phyloP scores from a whole-genome alignment of 2,113 vertebrate species.

The Leptosomus discolor region DNA sequence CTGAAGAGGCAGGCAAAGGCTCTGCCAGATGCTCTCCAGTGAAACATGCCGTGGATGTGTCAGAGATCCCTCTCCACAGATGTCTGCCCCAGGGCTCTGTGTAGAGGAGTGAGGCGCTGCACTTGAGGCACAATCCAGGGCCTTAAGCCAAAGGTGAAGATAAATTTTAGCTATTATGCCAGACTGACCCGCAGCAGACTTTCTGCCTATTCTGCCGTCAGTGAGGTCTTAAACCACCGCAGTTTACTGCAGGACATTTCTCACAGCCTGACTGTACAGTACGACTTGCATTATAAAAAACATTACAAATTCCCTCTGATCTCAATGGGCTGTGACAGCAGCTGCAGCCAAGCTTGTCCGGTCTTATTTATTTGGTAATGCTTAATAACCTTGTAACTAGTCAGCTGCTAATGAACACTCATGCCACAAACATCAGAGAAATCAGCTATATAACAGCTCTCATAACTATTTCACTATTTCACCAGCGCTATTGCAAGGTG shows the following conservation, averaged over 20 bases:
- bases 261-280: fast-evolving
- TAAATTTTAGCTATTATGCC: neutral
- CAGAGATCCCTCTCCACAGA: fast-evolving
- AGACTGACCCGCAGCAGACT: neutral
- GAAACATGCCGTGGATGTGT: neutral
- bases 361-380: neutral
- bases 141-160: neutral
- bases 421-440: neutral
- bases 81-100: fast-evolving
- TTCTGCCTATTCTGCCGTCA: neutral
- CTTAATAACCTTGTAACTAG: neutral
- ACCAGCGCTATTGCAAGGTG: neutral
- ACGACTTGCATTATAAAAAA: neutral
- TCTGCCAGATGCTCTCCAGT: neutral
- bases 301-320: neutral
- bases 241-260: neutral
- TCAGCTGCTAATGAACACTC: neutral
- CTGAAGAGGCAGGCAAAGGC: neutral
- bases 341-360: neutral
- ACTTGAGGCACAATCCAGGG: neutral
- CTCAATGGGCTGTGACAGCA: neutral
- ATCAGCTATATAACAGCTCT: neutral
- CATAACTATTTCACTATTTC: neutral
- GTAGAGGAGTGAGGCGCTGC: fast-evolving
- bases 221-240: neutral